A percentile compares a stretch with the other conserved stretches of the same genome.
phyloP scores from a whole-genome alignment of 2,113 vertebrate species.

The Albula goreensis region DNA sequence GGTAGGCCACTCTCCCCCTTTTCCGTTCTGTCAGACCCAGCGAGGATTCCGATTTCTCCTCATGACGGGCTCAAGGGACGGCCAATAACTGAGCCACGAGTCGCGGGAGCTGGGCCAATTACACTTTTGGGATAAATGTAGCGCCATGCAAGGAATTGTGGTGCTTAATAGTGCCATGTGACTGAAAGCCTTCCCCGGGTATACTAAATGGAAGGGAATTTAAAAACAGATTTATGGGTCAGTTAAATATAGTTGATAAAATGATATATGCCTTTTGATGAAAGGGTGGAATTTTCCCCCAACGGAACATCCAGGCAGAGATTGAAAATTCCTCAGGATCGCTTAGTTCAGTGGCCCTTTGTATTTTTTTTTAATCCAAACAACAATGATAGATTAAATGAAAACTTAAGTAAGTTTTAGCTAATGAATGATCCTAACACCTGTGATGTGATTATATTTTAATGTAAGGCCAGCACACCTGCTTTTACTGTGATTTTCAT shows the following conservation, averaged over 20 bases:
- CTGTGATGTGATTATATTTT: constrained; percentile 74
- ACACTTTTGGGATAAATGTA: constrained; percentile 78
- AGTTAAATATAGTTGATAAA: constrained; percentile 83
- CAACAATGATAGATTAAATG: constrained; percentile 72
- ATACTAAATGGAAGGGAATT: constrained; percentile 77
- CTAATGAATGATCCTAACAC: constrained; percentile 78
- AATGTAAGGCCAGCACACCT: constrained; percentile 72
- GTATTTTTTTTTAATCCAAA: constrained; percentile 59
- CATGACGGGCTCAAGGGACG: constrained; percentile 68
- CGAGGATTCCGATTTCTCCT: constrained; percentile 75
- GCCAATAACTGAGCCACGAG: constrained; percentile 73
- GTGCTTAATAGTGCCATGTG: constrained; percentile 72
- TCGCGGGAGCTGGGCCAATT: constrained; percentile 80
- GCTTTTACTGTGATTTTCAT: constrained; percentile 61
- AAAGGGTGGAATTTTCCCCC: constrained; percentile 68
- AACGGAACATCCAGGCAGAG: constrained; percentile 70
- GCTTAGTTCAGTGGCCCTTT: constrained; percentile 68
- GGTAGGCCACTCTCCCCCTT: constrained; percentile 33
- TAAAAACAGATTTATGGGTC: constrained; percentile 85
- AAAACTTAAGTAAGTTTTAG: constrained; percentile 76
- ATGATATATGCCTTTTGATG: constrained; percentile 72
- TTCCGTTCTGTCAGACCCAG: constrained; percentile 61
- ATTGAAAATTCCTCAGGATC: constrained; percentile 70
- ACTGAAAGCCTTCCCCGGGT: constrained; percentile 71
- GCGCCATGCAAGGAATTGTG: constrained; percentile 73